Percentiles rank a stretch among this genome's conserved stretches.
phyloP scores from a whole-genome alignment of 2,797 vertebrate species.

The Cetoscarus ocellatus region DNA sequence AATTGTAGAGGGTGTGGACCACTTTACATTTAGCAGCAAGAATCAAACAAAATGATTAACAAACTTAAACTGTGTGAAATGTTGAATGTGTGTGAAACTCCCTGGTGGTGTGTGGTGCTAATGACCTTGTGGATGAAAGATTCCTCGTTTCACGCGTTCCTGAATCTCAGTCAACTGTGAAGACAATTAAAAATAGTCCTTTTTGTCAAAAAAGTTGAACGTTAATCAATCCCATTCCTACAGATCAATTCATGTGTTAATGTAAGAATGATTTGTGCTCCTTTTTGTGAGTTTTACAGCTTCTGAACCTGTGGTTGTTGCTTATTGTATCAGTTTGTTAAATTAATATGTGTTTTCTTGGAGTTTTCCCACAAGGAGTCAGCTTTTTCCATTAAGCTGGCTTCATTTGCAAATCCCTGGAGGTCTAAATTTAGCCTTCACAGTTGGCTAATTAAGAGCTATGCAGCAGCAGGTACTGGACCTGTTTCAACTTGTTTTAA shows the following conservation, averaged over 20 bases:
- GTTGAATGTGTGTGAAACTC: slow-evolving; percentile 10
- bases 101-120: slow-evolving; percentile 21
- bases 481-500: slow-evolving; percentile 49
- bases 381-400: slow-evolving; percentile 9
- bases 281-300: slow-evolving; percentile 11
- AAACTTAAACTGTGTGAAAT: slow-evolving; percentile 7
- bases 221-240: slow-evolving; percentile 46
- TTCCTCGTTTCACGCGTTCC: slow-evolving; percentile 57
- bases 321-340: neutral
- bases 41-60: slow-evolving; percentile 23
- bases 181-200: slow-evolving; percentile 53
- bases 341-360: slow-evolving; percentile 7
- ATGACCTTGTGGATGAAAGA: slow-evolving; percentile 51
- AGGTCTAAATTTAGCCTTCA: slow-evolving; percentile 33
- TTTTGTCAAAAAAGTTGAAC: slow-evolving; percentile 37
- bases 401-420: slow-evolving; percentile 27
- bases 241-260: slow-evolving; percentile 8
- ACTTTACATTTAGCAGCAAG: slow-evolving; percentile 11
- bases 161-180: slow-evolving; percentile 62
- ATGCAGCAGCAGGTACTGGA: slow-evolving; percentile 20
- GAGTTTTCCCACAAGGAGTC: slow-evolving; percentile 1
- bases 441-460: slow-evolving; percentile 54
- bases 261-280: neutral
- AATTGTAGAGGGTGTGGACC: too few species aligned
- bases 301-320: slow-evolving; percentile 12